A percentile compares a stretch with the other conserved stretches of the same genome.
Evolutionary conservation across 1,140 invertebrate species (phyloP).

Genomic region (Pinna nobilis): DNA sequence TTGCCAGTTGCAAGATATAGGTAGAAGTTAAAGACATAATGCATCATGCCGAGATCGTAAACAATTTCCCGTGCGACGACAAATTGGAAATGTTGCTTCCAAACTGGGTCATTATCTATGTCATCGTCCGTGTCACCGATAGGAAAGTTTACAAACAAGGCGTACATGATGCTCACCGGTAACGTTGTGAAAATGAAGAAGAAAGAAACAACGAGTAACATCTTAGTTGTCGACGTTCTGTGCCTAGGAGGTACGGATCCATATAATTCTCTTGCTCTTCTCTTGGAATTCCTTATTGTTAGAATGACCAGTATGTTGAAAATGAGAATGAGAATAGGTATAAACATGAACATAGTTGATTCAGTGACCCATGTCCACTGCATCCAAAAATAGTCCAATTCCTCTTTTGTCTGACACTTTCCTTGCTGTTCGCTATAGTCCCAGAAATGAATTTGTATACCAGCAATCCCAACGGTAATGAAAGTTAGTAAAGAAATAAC

Average conservation of each 20-base stretch:
- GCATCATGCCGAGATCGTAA: slow-evolving; percentile 57
- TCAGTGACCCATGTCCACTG: slow-evolving; percentile 53
- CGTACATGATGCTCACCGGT: slow-evolving; percentile 57
- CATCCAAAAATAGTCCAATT: slow-evolving; percentile 26
- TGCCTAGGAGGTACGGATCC: slow-evolving; percentile 34
- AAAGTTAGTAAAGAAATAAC: slow-evolving; percentile 55
- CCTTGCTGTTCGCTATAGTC: slow-evolving; percentile 40
- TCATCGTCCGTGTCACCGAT: background rate
- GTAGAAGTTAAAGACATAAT: slow-evolving; percentile 63
- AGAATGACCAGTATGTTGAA: slow-evolving; percentile 62
- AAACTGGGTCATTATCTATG: slow-evolving; percentile 31
- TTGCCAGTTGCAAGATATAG: slow-evolving; percentile 58
- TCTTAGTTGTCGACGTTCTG: slow-evolving; percentile 54
- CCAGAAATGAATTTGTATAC: slow-evolving; percentile 70
- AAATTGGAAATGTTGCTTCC: slow-evolving; percentile 54
- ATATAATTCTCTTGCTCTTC: slow-evolving; percentile 27
- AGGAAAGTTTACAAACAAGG: slow-evolving; percentile 46
- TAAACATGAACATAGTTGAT: slow-evolving; percentile 57
- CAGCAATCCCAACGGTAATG: slow-evolving; percentile 48
- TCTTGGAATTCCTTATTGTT: slow-evolving; percentile 50
- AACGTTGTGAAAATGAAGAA: slow-evolving; percentile 62
- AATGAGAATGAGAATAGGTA: slow-evolving; percentile 56
- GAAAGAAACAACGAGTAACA: slow-evolving; percentile 62
- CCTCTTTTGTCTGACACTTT: slow-evolving; percentile 56
- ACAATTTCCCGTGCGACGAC: slow-evolving; percentile 46